Evolutionary conservation across 2,113 vertebrate genomes (phyloP).

Genomic region (Paramisgurnus dabryanus): DNA sequence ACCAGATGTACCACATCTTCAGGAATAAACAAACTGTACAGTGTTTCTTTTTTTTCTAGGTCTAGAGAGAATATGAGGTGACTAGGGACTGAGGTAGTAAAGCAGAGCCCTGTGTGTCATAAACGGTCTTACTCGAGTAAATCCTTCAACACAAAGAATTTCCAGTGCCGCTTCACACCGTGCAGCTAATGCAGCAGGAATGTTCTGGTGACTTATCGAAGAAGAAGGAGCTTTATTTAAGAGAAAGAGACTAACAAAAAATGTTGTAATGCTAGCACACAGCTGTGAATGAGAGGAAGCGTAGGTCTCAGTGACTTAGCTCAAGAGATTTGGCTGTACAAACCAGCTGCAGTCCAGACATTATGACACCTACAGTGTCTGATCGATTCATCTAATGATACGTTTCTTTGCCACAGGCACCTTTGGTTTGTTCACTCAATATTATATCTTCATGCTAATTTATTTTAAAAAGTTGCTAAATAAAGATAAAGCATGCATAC

Average conservation of each 20-base stretch:
- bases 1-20: slow-evolving; percentile 39
- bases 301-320: background rate
- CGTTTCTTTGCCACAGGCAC: background rate
- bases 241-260: background rate
- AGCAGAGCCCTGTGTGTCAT: slow-evolving; percentile 30
- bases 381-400: background rate
- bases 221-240: background rate
- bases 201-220: slow-evolving; percentile 12
- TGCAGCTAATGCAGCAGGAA: slow-evolving; percentile 29
- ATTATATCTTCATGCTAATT: too few species aligned
- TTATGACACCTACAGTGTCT: background rate
- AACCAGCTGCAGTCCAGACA: slow-evolving; percentile 6
- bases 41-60: background rate
- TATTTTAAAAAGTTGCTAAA: too few species aligned
- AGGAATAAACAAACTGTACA: slow-evolving; percentile 45
- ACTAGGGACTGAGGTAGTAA: slow-evolving; percentile 45
- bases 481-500: too few species aligned
- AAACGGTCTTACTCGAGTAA: slow-evolving; percentile 58
- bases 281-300: slow-evolving; percentile 2
- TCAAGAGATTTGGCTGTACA: slow-evolving; percentile 1
- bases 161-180: background rate
- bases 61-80: slow-evolving; percentile 19
- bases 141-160: slow-evolving; percentile 27
- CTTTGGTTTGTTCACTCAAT: background rate
- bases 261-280: background rate